Percentiles rank a stretch among this genome's conserved stretches.
phyloP scores from a whole-genome alignment of 2,113 vertebrate species.

The Phaethon lepturus region DNA sequence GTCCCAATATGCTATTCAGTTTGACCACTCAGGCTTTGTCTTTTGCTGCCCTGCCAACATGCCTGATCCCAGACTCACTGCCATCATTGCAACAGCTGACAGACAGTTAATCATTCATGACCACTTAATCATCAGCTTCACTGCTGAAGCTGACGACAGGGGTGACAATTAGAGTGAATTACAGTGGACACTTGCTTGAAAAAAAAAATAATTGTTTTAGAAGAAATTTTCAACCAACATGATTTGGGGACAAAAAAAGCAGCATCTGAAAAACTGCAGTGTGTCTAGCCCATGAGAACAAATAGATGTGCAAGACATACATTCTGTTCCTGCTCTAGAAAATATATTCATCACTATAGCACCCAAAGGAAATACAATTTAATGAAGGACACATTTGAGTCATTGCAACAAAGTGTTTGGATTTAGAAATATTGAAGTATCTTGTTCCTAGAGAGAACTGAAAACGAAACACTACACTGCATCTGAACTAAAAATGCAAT shows the following conservation, averaged over 20 bases:
- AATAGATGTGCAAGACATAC: neutral
- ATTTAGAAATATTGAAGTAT: neutral
- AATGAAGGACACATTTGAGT: neutral
- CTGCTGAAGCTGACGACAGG: neutral
- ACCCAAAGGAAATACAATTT: neutral
- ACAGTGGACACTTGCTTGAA: neutral
- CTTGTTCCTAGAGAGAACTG: neutral
- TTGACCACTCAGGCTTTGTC: neutral
- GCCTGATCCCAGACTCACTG: neutral
- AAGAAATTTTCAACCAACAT: neutral
- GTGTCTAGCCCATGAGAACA: neutral
- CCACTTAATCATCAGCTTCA: neutral
- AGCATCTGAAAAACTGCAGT: neutral
- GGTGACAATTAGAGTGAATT: neutral
- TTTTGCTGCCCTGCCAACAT: neutral
- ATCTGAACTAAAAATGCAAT: neutral
- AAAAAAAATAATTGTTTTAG: neutral
- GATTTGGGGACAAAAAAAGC: neutral
- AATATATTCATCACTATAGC: neutral
- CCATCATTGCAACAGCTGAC: rapidly evolving
- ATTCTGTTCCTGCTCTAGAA: neutral
- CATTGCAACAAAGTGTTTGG: neutral
- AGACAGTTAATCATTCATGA: neutral
- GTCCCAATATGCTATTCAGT: neutral
- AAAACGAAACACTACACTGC: neutral